Percentiles rank a stretch among this genome's conserved stretches.
phyloP scores from a whole-genome alignment of 2,113 vertebrate genomes.

The Phyllopteryx taeniolatus region DNA sequence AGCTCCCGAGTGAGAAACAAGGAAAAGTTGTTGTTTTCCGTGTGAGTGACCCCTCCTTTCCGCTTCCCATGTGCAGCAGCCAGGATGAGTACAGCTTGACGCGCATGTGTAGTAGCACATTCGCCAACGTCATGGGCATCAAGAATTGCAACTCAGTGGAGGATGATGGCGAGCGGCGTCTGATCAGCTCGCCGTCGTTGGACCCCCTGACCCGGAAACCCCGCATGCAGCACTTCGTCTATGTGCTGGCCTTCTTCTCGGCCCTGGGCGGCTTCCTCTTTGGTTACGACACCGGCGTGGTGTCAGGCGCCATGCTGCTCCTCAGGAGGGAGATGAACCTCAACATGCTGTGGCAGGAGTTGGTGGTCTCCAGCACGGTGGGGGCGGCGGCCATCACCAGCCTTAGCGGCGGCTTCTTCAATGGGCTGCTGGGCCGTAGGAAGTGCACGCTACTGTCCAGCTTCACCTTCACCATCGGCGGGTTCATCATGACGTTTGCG shows the following conservation, averaged over 20 bases:
- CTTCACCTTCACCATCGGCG: slow-evolving; percentile 81
- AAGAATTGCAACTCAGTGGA: slow-evolving; percentile 59
- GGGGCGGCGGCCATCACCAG: slow-evolving; percentile 87
- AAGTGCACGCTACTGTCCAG: slow-evolving; percentile 87
- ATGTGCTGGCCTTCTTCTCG: slow-evolving; percentile 77
- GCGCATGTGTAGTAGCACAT: slow-evolving; percentile 66
- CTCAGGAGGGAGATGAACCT: slow-evolving; percentile 89
- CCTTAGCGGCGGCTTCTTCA: slow-evolving; percentile 81
- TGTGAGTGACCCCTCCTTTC: slow-evolving; percentile 4
- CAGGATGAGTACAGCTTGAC: slow-evolving; percentile 75
- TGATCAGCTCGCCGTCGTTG: slow-evolving; percentile 59
- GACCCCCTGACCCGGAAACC: slow-evolving; percentile 58
- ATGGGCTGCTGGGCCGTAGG: slow-evolving; percentile 80
- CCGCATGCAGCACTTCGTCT: slow-evolving; percentile 75
- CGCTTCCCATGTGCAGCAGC: slow-evolving; percentile 71
- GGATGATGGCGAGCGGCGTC: slow-evolving; percentile 77
- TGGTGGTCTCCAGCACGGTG: slow-evolving; percentile 90
- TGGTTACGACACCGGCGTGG: slow-evolving; percentile 96
- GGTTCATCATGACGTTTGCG: slow-evolving; percentile 77
- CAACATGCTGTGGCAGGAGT: slow-evolving; percentile 90
- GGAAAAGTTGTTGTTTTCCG: background rate
- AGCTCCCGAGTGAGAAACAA: background rate
- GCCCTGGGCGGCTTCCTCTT: slow-evolving; percentile 94
- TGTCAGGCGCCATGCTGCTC: slow-evolving; percentile 92
- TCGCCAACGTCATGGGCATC: slow-evolving; percentile 66